Percentiles rank a stretch among this genome's conserved stretches.
Evolutionary conservation across 2,113 vertebrate species (phyloP).

Genomic region (Muntiacus reevesi): DNA sequence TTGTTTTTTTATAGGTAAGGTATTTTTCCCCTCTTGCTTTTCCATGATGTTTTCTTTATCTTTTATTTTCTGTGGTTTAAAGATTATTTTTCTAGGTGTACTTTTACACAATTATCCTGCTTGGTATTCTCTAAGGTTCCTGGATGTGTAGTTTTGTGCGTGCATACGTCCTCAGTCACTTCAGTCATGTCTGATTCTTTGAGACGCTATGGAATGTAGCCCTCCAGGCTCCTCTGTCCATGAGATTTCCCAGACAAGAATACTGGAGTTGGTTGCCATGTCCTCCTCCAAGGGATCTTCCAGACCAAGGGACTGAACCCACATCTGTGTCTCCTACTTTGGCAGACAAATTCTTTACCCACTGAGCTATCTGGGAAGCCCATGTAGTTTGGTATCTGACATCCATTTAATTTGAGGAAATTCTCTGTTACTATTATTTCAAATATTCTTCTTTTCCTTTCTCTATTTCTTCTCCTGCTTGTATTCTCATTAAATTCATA

Average conservation of each 20-base stretch:
- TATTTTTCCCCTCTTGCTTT: neutral
- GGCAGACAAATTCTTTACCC: neutral
- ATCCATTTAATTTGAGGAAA: neutral
- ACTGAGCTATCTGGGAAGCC: neutral
- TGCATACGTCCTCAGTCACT: neutral
- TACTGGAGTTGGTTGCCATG: neutral
- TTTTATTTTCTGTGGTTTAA: neutral
- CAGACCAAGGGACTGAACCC: neutral
- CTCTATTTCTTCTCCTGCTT: neutral
- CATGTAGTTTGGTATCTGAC: neutral
- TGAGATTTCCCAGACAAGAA: neutral
- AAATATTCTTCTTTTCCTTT: neutral
- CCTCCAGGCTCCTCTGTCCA: neutral
- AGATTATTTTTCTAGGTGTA: neutral
- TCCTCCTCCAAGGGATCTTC: neutral
- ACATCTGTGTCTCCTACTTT: neutral
- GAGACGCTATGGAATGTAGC: neutral
- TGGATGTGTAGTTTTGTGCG: neutral
- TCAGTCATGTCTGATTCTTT: neutral
- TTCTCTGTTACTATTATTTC: neutral
- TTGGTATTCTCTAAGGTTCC: neutral
- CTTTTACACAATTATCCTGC: neutral
- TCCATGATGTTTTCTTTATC: neutral
- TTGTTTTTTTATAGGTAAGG: neutral
- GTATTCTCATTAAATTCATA: neutral